Evolutionary conservation across 2,113 vertebrate genomes (phyloP), one percentile per base, ranked within the genome.

Genomic region (Dipodomys merriami): DNA sequence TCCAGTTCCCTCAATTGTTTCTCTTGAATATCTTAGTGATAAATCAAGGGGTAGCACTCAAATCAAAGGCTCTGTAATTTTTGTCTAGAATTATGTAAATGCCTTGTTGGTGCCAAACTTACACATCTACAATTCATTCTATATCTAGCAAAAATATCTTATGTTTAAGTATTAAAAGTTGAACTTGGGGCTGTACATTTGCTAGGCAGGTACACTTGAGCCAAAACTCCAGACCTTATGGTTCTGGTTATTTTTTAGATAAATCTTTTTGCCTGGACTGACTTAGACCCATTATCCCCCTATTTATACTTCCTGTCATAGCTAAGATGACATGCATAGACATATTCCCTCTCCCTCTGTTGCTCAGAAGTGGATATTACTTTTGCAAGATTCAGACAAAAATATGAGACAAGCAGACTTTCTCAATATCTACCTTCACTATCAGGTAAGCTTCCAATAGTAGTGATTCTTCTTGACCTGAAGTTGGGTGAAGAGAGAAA

Each of bases 301-400:
- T 11, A 49, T 49, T 49, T 49, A 49, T 49, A 49, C 12, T 49
- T 49, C 49, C 49, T 49, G 49, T 49, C 12, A 12, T 49, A 11
- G 8, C 49, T 49, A 12, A 49, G 49, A 49, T 49, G 49, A 12
- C 49, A 49, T 49, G 49, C 49, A 49, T 49, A 9, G 16, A 20
- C 33, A 39, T 91, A n/a, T 91, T 13, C 22, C 18, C 15, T 57
- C 22, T 73, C 93, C 35, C 23, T 80, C 53, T 90, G 15, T 73
- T 72, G 13, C 44, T 76, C 16, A 57, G 60, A 33, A 60, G n/a
- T 0, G 4, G 12, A 15, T 71, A 23, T 19, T 71, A 22, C 49
- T 49, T 35, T 93, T 86, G 62, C n/a, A 86, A 89, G 16, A 83
- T 33, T 78, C 12, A 44, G 10, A 19, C 29, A 53, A 93, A 94